phyloP scores from a whole-genome alignment of 2,113 vertebrate species.

The Galemys pyrenaicus region DNA sequence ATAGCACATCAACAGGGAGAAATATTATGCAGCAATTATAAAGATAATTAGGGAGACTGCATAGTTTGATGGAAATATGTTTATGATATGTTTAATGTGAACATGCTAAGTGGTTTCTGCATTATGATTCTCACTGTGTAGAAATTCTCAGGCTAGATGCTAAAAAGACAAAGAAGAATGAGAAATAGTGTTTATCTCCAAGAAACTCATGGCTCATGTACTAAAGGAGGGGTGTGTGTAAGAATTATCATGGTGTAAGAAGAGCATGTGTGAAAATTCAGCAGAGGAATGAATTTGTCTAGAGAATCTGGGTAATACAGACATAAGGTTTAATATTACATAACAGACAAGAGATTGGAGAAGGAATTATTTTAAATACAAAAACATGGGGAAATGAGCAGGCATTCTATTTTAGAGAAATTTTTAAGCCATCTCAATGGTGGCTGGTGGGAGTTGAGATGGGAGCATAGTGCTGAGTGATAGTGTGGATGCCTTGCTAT shows the following conservation, averaged over 20 bases:
- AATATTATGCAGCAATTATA: conserved; percentile 76
- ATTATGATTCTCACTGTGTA: conserved; percentile 14
- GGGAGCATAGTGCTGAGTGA: not conserved
- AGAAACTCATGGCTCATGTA: not conserved
- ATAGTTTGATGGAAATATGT: conserved; percentile 13
- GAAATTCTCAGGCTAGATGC: conserved; percentile 17
- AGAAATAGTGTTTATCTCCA: not conserved
- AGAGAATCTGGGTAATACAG: not conserved
- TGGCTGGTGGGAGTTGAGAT: not conserved
- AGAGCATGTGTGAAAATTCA: not conserved
- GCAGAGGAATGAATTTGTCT: not conserved
- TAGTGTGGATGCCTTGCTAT: not conserved
- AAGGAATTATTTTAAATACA: not conserved
- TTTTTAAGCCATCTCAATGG: not conserved
- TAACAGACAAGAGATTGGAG: not conserved
- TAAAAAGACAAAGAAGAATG: conserved; percentile 41
- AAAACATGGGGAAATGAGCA: not conserved
- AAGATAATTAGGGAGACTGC: conserved; percentile 69
- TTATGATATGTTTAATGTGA: conserved; percentile 65
- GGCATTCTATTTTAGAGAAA: not conserved
- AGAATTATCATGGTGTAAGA: not conserved
- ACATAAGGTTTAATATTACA: not conserved
- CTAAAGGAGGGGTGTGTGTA: not conserved
- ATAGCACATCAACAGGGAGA: conserved; percentile 65
- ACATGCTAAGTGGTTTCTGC: conserved; percentile 54